Percentiles rank a stretch among this genome's conserved stretches.
phyloP scores from a whole-genome alignment of 2,113 vertebrate species.

The Polyodon spathula region DNA sequence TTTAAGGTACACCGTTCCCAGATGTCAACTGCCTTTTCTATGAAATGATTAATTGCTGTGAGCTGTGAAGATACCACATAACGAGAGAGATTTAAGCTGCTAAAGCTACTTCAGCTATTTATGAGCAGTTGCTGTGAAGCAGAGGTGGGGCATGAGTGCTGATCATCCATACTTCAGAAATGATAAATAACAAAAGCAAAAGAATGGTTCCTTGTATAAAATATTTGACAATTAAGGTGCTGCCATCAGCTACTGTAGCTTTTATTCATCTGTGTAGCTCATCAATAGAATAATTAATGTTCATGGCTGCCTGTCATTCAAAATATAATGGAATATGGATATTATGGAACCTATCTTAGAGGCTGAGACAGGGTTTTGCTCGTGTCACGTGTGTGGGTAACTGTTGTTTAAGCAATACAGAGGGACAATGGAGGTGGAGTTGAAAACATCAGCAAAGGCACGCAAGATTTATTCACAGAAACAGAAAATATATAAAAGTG shows the following conservation, averaged over 20 bases:
- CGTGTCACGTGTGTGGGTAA: too few species aligned
- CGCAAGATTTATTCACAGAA: too few species aligned
- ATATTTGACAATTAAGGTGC: neutral
- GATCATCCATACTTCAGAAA: constrained; percentile 21
- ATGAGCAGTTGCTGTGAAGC: neutral
- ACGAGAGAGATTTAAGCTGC: constrained; percentile 9
- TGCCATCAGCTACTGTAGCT: neutral
- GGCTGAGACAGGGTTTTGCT: too few species aligned
- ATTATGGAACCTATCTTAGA: too few species aligned
- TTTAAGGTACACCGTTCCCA: neutral
- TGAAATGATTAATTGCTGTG: constrained; percentile 6
- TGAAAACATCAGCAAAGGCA: too few species aligned
- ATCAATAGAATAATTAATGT: neutral
- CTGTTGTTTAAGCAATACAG: too few species aligned
- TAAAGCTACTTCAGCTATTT: constrained; percentile 13
- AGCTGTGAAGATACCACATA: neutral
- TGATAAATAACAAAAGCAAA: constrained; percentile 22
- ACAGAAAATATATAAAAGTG: too few species aligned
- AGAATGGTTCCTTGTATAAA: neutral
- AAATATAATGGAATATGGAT: too few species aligned
- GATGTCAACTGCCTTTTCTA: neutral
- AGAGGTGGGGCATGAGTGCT: constrained; percentile 1
- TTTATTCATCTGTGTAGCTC: neutral
- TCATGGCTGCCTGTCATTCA: neutral
- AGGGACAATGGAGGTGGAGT: too few species aligned